Evolutionary conservation across 2,888 invertebrate genomes (phyloP), one percentile per base, ranked within the genome.

Genomic region (Drosophila mulleri): DNA sequence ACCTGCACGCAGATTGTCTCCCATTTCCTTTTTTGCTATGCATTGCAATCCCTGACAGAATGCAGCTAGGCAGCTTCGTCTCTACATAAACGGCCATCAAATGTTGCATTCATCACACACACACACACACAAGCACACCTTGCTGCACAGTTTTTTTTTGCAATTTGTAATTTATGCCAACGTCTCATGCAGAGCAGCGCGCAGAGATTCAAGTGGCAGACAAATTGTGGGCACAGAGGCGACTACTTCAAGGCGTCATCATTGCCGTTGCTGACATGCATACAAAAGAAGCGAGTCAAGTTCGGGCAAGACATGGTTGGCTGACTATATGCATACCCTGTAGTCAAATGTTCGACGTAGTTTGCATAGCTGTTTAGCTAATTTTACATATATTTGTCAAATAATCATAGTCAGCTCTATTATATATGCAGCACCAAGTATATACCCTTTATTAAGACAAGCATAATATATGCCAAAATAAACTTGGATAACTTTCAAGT

Each of bases 111-210:
- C 81, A 73, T 67, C 79, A 66, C 60, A 42, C 59, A 60, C 44
- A 65, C 61, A 35, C 42, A 53, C 53, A 56, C 48, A 56, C 50
- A 45, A 60, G 42, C 45, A 45, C 29, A 62, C 29, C 58, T 50
- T 47, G 58, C 67, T 63, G 83, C 72, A 72, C 74, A 82, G 3
- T 45, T 8, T 73, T 52, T 67, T 75, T 68, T 48, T 56, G 67
- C 80, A 83, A 82, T 83, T 80, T 86, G 82, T 83, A 88, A 88
- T 88, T 88, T 85, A 88, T 85, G 86, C 82, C 73, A 66, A 73
- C 73, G 67, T 81, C 79, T 76, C 76, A 70, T 73, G 80, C 72
- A 63, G 67, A 53, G 67, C 48, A 62, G 53, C 45, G 64, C 42
- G 53, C 67, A 48, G 41, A 67, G 80, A 68, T 82, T 83, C 77